phyloP scores from a whole-genome alignment of 1,140 invertebrate species.

The Oryctes rhinoceros region DNA sequence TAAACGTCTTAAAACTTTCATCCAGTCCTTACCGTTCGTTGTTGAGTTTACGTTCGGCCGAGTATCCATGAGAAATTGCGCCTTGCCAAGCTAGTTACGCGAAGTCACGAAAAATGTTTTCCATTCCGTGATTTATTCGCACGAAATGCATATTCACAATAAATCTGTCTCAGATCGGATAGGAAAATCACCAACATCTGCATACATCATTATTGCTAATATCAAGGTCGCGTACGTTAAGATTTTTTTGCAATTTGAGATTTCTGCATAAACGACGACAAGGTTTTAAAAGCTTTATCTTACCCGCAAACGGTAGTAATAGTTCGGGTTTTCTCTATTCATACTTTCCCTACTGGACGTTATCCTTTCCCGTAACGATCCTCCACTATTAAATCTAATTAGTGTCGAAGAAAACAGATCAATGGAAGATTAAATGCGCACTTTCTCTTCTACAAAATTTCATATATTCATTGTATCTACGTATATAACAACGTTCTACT shows the following conservation, averaged over 20 bases:
- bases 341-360: not conserved
- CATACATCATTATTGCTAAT: conserved; percentile 13
- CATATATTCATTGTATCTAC: no score
- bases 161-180: not conserved
- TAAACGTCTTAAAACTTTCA: not conserved
- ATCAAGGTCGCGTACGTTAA: not conserved
- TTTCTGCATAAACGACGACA: not conserved
- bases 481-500: no score
- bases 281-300: not conserved
- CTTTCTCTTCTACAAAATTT: not conserved
- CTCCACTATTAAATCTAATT: not conserved
- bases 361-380: not conserved
- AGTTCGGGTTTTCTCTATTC: not conserved
- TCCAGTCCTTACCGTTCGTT: not conserved
- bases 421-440: not conserved
- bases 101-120: conserved; percentile 1
- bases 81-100: not conserved
- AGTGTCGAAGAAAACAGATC: not conserved
- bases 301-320: not conserved
- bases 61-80: not conserved
- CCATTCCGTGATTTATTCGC: conserved; percentile 5
- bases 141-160: not conserved
- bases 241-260: no score
- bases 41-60: not conserved
- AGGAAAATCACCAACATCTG: not conserved